Base-by-base conservation (phyloP, 2,888 invertebrate genomes). In the Sarcophaga rosellei region DNA sequence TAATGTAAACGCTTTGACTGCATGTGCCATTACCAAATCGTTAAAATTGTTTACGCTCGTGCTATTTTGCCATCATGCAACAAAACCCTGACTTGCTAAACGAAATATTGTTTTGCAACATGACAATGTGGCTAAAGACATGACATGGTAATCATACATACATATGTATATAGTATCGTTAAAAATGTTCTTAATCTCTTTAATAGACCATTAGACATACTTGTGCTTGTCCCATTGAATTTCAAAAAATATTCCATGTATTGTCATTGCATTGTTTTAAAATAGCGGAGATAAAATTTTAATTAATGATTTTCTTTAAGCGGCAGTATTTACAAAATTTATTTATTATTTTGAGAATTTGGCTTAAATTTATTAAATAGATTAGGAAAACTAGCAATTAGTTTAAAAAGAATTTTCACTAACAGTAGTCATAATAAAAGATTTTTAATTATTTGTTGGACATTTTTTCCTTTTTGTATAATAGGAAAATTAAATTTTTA, bases 21-120 rank as follows among this genome's bases (percentile, higher is more conserved):
- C 20, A 35, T 66, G 65, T 11, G 15, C 35, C 20, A 45, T 45
- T 45, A 20, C 61, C 20, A 23, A 69, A 47, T 72, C 15, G 23
- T 45, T n/a, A 2, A 61, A 0, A 47, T 25, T 77, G 44, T 62
- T 45, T 12, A 70, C 69, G 62, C 78, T 66, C 21, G n/a, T 62
- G 25, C 35, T 70, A 35, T 70, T 70, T 62, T 62, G 62, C 62
- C 47, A 4, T 77, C 61, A 77, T 61, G 68, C 70, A 70, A 53
- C 12, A 10, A 69, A 77, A 69, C 45, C 5, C 15, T n/a, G 47
- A 70, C 47, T 78, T 47, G 25, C 35, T 69, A 57, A 59, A 20
- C 69, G 66, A 45, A 68, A 44, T 77, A 25, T 3, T 4, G 23
- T 62, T 35, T 62, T 47, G 47, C 69, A 77, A 69, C 47, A 69